Percentiles rank a stretch among this genome's conserved stretches.
These are phyloP conservation scores for Tipula confusa DNA, from an alignment of 2,888 invertebrate species.

Conservation along the genomic window DNA sequence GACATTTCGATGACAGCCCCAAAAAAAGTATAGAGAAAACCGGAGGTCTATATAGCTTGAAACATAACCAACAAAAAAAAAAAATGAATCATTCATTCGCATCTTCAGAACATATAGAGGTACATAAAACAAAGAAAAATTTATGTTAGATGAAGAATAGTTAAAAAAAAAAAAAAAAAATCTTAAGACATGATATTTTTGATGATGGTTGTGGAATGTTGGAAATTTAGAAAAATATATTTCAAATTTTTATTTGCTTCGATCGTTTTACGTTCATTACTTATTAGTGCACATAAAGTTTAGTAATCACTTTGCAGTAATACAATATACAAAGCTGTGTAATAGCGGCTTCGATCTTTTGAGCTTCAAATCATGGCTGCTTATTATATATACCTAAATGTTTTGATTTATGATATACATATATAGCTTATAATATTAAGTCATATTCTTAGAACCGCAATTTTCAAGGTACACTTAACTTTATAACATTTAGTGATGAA, in stretches of 20 bases:
- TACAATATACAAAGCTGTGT: not conserved
- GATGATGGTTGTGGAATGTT: conserved; percentile 25
- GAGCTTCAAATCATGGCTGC: not conserved
- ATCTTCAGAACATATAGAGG: not conserved
- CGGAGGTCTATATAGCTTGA: not conserved
- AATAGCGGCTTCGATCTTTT: not conserved
- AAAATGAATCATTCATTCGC: not conserved
- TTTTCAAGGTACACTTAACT: not conserved
- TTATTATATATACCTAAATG: not conserved
- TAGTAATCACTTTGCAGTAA: not conserved
- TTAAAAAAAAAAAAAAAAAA: not conserved
- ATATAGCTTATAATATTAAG: not conserved
- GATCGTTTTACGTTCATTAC: not conserved
- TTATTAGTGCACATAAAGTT: conserved; percentile 6
- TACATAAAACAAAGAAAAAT: not conserved
- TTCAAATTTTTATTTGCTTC: not conserved
- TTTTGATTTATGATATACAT: not conserved
- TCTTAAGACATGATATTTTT: conserved; percentile 1
- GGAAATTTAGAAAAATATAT: not conserved
- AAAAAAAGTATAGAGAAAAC: not conserved
- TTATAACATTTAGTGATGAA: not conserved
- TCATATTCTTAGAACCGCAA: not conserved
- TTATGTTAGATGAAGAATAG: not conserved
- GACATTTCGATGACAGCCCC: conserved; percentile 25
- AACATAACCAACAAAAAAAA: not conserved